phyloP scores from a whole-genome alignment of 2,113 vertebrate species.

The Nannospalax galili region DNA sequence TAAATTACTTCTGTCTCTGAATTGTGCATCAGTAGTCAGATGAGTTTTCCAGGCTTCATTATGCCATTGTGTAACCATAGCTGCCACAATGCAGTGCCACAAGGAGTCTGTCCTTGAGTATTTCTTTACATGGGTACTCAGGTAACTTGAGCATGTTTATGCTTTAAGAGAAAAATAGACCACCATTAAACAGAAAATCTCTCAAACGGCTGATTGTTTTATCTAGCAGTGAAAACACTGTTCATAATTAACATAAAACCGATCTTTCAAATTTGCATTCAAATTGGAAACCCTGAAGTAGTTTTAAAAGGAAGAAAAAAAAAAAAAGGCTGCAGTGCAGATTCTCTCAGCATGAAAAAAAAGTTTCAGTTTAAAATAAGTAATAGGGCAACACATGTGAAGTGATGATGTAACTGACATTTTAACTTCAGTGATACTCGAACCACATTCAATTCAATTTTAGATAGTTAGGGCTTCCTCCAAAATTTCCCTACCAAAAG shows the following conservation, averaged over 20 bases:
- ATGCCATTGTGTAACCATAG: constrained; percentile 99
- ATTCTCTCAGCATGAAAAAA: constrained; percentile 64
- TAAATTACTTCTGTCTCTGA: constrained; percentile 82
- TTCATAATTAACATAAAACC: constrained; percentile 76
- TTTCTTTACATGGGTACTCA: constrained; percentile 97
- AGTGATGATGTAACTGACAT: not conserved
- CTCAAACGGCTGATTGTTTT: constrained; percentile 63
- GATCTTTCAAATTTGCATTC: constrained; percentile 77
- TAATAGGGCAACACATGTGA: constrained; percentile 54
- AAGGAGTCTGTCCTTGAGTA: constrained; percentile 96
- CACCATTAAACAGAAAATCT: constrained; percentile 70
- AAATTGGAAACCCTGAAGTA: constrained; percentile 69
- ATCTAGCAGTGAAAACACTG: constrained; percentile 68
- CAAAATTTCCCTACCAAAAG: constrained; percentile 41
- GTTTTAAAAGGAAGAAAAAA: constrained; percentile 34
- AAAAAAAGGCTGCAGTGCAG: constrained; percentile 51
- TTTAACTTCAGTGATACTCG: constrained; percentile 58
- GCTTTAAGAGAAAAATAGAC: constrained; percentile 84
- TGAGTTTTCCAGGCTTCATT: constrained; percentile 72
- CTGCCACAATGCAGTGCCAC: constrained; percentile 98
- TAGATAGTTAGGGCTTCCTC: not conserved
- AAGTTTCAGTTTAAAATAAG: constrained; percentile 61
- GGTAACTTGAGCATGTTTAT: constrained; percentile 99
- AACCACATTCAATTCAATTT: constrained; percentile 58
- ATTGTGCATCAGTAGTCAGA: constrained; percentile 73